These are phyloP conservation scores for Siniperca knerii DNA, from an alignment of 2,113 vertebrate species.

Conservation along the genomic window DNA sequence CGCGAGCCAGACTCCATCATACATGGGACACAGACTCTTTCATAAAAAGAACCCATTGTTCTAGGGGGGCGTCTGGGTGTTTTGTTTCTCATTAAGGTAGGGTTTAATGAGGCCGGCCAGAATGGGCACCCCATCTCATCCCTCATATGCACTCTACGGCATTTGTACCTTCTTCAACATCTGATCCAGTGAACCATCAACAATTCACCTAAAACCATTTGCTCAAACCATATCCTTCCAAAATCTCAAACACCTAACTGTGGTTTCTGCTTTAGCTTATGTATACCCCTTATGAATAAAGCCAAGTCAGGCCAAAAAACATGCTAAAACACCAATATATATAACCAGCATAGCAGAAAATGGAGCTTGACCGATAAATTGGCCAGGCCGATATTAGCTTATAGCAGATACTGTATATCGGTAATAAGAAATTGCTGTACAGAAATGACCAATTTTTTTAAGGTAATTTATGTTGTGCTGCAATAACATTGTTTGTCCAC, in stretches of 20 bases:
- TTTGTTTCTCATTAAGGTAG: slow-evolving; percentile 71
- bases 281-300: not conserved
- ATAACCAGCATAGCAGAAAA: not conserved
- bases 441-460: not conserved
- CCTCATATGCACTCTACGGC: slow-evolving; percentile 12
- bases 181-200: slow-evolving; percentile 15
- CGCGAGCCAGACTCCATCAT: slow-evolving; percentile 55
- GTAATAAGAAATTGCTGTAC: not conserved
- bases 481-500: not conserved
- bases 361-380: not conserved
- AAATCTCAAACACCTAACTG: slow-evolving; percentile 42
- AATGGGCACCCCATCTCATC: slow-evolving; percentile 36
- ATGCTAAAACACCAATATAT: not conserved
- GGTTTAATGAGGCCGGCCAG: slow-evolving; percentile 65
- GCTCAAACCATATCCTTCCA: slow-evolving; percentile 45
- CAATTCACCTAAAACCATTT: slow-evolving; percentile 5
- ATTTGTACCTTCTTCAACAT: slow-evolving; percentile 24
- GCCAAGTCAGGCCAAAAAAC: slow-evolving; percentile 14
- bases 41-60: slow-evolving; percentile 77
- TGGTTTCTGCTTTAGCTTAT: not conserved
- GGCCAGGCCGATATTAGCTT: not conserved
- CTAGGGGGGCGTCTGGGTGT: slow-evolving; percentile 41
- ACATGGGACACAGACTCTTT: slow-evolving; percentile 36
- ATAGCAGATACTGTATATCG: not conserved
- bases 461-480: not conserved